Base-by-base conservation (phyloP, 2,888 invertebrate genomes). In the Callimorpha dominula region DNA sequence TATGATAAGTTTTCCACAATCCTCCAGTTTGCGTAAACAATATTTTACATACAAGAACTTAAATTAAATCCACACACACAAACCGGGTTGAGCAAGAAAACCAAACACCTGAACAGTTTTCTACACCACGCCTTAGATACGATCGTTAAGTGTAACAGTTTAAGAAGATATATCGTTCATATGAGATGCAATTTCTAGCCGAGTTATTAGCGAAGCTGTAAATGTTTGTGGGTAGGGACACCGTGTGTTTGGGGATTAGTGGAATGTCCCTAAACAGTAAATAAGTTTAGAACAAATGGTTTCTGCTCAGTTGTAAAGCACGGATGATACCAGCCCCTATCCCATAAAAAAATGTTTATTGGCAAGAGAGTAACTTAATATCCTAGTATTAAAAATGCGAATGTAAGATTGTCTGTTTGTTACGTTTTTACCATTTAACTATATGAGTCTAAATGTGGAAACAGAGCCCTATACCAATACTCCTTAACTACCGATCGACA, bases 161-260 rank as follows among this genome's bases (percentile, higher is more conserved):
- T 88, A 85, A 85, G 87, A 89, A 91, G 89, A 91, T 92, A 91
- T 90, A 91, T 91, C 91, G 88, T 85, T 91, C 90, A 89, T 89
- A 89, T 87, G 86, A 85, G 89, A 82, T 80, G 82, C 79, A 74
- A 81, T 84, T 81, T 79, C 78, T 76, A 75, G 71, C 54, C 78
- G 73, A 80, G 83, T 80, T 82, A 84, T 83, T 83, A 84, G 76
- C 66, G 2, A 54, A 77, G 78, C 78, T 82, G 79, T 82, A 77
- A 80, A 76, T 78, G 81, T 78, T 74, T 66, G 40, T 70, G 3
- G 60, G 63, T 83, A 83, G 83, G 79, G 74, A 14, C 9, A 8
- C 50, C 46, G 40, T 0, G 12, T 2, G 0, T 62, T 65, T 0
- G 5, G 9, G 9, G 0, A 17, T n/a, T 72, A 70, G 20, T 42